phyloP scores from a whole-genome alignment of 2,888 invertebrate genomes.

The Microdon myrmicae region DNA sequence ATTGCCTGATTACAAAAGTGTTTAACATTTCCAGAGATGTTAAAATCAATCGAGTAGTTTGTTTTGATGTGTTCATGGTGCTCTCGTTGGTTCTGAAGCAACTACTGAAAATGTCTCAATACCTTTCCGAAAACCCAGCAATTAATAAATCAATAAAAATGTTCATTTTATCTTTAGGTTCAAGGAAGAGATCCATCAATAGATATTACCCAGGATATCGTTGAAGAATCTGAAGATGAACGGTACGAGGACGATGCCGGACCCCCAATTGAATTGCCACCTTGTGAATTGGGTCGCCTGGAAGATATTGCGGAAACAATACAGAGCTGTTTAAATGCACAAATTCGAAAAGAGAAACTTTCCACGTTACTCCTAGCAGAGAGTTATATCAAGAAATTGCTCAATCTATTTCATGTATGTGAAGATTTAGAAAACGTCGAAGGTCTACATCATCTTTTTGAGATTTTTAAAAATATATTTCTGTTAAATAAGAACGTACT shows the following conservation, averaged over 20 bases:
- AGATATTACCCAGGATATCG: constrained; percentile 96
- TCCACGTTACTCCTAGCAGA: constrained; percentile 93
- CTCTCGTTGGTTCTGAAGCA: no score
- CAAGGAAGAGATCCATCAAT: constrained; percentile 99
- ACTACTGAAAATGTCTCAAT: no score
- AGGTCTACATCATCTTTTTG: constrained; percentile 94
- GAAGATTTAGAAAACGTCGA: constrained; percentile 96
- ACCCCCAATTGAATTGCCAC: constrained; percentile 93
- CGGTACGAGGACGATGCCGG: constrained; percentile 95
- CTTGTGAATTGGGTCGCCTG: constrained; percentile 91
- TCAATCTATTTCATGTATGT: constrained; percentile 95
- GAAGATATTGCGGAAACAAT: constrained; percentile 96
- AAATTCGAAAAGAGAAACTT: constrained; percentile 92
- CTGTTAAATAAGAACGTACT: constrained; percentile 96
- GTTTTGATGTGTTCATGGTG: no score
- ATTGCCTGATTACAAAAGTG: no score
- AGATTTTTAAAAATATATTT: constrained; percentile 99
- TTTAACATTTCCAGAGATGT: no score
- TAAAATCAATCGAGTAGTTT: no score
- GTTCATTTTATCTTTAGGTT: constrained; percentile 74
- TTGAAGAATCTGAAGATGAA: constrained; percentile 96
- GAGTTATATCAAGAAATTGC: constrained; percentile 92
- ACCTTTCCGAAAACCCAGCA: no score
- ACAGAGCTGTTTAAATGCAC: constrained; percentile 87
- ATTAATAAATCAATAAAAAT: no score